phyloP scores from a whole-genome alignment of 2,888 invertebrate species.

The Scaptodrosophila latifasciaeformis region DNA sequence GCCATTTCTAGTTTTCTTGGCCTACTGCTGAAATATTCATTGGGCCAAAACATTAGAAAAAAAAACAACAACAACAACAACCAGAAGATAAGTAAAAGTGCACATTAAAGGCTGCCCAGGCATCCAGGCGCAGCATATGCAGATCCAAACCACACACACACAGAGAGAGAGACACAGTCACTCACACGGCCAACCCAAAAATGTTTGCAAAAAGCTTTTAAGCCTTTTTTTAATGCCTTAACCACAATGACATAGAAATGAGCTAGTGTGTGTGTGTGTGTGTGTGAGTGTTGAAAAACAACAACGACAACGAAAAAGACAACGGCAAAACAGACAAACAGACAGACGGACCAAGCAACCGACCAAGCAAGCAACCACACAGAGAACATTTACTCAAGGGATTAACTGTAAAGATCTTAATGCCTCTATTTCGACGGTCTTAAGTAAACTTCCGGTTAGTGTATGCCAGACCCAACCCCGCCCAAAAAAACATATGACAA shows the following conservation, averaged over 20 bases:
- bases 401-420: constrained; percentile 72
- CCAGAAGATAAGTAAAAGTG: too few species aligned
- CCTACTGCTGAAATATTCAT: constrained; percentile 35
- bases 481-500: constrained; percentile 44
- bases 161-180: constrained; percentile 28
- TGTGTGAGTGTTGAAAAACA: too few species aligned
- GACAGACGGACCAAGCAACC: too few species aligned
- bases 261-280: neutral
- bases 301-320: constrained; percentile 16
- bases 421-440: constrained; percentile 70
- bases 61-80: too few species aligned
- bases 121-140: neutral
- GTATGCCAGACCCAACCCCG: constrained; percentile 25
- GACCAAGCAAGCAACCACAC: constrained; percentile 50
- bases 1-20: neutral
- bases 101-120: constrained; percentile 1
- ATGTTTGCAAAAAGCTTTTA: constrained; percentile 64
- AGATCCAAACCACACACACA: neutral
- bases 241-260: constrained; percentile 48
- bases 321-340: constrained; percentile 11
- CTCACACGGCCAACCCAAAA: constrained; percentile 27
- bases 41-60: neutral
- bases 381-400: constrained; percentile 70
- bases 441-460: constrained; percentile 60
- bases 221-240: constrained; percentile 61